A percentile compares a stretch with the other conserved stretches of the same genome.
phyloP scores from a whole-genome alignment of 2,888 invertebrate species.

The Belgica antarctica region DNA sequence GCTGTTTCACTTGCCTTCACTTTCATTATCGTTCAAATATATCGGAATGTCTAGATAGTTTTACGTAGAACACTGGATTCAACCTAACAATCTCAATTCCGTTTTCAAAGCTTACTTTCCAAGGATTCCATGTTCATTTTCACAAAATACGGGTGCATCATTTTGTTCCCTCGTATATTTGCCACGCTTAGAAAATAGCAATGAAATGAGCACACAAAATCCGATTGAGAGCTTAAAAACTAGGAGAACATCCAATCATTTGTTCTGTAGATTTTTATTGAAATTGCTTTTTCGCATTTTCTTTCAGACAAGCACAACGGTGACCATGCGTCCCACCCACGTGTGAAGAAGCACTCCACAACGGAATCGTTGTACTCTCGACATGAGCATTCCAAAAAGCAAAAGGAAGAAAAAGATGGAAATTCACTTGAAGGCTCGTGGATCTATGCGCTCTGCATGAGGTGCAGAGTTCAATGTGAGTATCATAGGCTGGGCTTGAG shows the following conservation, averaged over 20 bases:
- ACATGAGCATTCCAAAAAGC: slow-evolving; percentile 26
- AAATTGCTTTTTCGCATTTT: slow-evolving; percentile 28
- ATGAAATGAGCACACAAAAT: not conserved
- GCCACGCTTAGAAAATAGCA: not conserved
- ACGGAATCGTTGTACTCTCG: slow-evolving; percentile 45
- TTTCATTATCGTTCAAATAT: not conserved
- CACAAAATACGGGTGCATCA: too few relatives aligned
- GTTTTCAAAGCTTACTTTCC: too few relatives aligned
- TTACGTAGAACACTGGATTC: too few relatives aligned
- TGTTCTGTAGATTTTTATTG: slow-evolving; percentile 36
- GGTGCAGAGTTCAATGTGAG: slow-evolving; percentile 70
- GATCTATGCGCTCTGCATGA: slow-evolving; percentile 77
- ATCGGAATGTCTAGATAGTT: too few relatives aligned
- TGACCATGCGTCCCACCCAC: slow-evolving; percentile 13
- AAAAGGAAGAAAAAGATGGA: slow-evolving; percentile 45
- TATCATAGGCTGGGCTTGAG: not conserved
- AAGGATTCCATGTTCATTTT: too few relatives aligned
- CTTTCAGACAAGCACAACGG: slow-evolving; percentile 15
- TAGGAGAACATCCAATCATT: slow-evolving; percentile 28
- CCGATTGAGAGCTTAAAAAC: slow-evolving; percentile 11
- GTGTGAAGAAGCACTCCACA: slow-evolving; percentile 40
- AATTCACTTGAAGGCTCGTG: slow-evolving; percentile 62
- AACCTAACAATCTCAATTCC: too few relatives aligned
- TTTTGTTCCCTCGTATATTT: not conserved
- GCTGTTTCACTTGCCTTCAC: too few relatives aligned